Evolutionary conservation across 2,113 vertebrate species (phyloP).

Genomic region (Tauraco erythrolophus): DNA sequence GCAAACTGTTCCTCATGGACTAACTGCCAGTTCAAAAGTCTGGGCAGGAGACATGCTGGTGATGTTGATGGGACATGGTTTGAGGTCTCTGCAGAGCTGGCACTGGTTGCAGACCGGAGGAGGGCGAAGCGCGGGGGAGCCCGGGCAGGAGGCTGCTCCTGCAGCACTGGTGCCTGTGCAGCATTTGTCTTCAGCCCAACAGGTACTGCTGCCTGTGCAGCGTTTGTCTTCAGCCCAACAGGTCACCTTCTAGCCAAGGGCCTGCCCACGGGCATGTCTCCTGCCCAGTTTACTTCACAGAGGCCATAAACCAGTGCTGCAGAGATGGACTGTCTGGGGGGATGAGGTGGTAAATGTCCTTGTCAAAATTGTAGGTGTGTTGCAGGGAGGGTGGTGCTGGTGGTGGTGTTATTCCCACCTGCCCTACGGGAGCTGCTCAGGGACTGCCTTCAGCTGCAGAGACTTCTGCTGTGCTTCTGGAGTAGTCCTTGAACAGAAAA

Average conservation of each 20-base stretch:
- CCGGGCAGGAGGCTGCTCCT: not conserved
- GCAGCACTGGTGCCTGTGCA: not conserved
- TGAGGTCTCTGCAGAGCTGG: not conserved
- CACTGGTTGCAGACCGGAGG: fast-evolving
- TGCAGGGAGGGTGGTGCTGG: not conserved
- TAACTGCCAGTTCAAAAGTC: not conserved
- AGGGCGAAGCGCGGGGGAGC: not conserved
- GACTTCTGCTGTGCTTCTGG: not conserved
- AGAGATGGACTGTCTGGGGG: not conserved
- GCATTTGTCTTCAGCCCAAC: not conserved
- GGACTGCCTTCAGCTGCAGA: not conserved
- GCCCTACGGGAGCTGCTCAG: not conserved
- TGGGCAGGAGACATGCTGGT: not conserved
- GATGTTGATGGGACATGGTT: fast-evolving
- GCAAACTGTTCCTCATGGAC: not conserved
- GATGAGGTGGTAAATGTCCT: not conserved
- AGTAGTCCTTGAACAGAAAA: not conserved
- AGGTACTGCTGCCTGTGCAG: fast-evolving
- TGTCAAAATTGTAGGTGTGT: fast-evolving
- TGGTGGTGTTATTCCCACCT: not conserved
- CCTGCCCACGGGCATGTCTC: not conserved
- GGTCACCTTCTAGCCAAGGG: not conserved
- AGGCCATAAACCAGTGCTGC: not conserved
- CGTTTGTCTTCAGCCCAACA: not conserved
- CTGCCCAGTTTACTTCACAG: not conserved